Conservation (phyloP, 1,140 invertebrate species). For the Gryllus bimaculatus region DNA sequence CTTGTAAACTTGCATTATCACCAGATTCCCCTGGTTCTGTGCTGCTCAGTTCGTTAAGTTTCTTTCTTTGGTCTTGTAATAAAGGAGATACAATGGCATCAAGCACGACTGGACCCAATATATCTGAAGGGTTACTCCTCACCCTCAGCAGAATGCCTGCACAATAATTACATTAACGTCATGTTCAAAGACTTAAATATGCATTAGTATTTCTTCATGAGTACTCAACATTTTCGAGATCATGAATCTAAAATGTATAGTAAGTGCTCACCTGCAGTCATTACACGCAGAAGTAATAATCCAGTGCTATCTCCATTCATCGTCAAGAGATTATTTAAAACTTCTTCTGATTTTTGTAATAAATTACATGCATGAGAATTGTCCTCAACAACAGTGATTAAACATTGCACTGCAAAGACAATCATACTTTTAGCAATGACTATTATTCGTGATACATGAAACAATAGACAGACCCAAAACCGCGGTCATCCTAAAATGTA, state of each 20-base stretch:
- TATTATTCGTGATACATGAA: neutral
- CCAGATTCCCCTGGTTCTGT: constrained; percentile 29
- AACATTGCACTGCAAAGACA: constrained; percentile 43
- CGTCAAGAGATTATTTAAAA: constrained; percentile 38
- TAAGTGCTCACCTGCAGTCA: constrained; percentile 36
- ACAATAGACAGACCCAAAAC: neutral
- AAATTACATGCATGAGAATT: constrained; percentile 44
- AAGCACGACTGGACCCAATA: neutral
- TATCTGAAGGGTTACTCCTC: neutral
- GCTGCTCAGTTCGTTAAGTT: constrained; percentile 26
- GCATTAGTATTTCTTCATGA: too few species aligned
- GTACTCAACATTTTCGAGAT: too few species aligned
- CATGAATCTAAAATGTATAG: too few species aligned
- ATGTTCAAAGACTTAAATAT: too few species aligned
- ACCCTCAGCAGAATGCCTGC: too few species aligned
- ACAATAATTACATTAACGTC: too few species aligned
- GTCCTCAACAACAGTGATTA: constrained; percentile 57
- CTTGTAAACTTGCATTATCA: constrained; percentile 26
- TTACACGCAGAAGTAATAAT: constrained; percentile 42
- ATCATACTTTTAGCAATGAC: neutral
- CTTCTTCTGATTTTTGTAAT: constrained; percentile 37
- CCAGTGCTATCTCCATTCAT: constrained; percentile 35
- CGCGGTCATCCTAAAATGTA: too few species aligned
- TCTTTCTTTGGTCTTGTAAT: constrained; percentile 30
- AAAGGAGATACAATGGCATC: constrained; percentile 29